phyloP scores from a whole-genome alignment of 1,140 invertebrate species.

The Anthonomus grandis region DNA sequence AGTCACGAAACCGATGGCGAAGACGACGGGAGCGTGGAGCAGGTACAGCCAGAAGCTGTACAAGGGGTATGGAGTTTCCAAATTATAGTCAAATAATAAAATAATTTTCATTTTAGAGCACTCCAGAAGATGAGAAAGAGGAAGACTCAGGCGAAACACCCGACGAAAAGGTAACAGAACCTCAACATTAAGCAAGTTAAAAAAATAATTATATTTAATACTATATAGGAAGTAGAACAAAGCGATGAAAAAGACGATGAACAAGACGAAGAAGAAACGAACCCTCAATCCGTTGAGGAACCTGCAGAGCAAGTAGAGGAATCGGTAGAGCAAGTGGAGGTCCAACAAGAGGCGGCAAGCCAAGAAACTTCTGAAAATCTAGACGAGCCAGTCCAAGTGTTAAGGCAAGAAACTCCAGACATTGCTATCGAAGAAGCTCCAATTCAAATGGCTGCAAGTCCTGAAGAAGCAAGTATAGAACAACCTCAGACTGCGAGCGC shows the following conservation, averaged over 20 bases:
- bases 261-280: constrained; percentile 22
- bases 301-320: constrained; percentile 24
- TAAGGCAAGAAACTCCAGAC: constrained; percentile 14
- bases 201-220: constrained; percentile 3
- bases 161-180: constrained; percentile 24
- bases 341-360: constrained; percentile 9
- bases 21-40: constrained; percentile 52
- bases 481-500: too few relatives aligned
- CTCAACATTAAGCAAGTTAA: neutral
- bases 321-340: constrained; percentile 12
- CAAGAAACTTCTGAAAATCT: constrained; percentile 18
- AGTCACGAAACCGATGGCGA: constrained; percentile 46
- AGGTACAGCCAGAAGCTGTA: constrained; percentile 38
- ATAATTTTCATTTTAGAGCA: constrained; percentile 17
- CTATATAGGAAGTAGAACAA: constrained; percentile 20
- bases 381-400: constrained; percentile 2
- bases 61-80: constrained; percentile 16
- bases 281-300: constrained; percentile 17
- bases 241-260: constrained; percentile 25
- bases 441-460: too few relatives aligned
- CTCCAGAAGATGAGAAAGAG: constrained; percentile 24
- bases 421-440: constrained; percentile 22
- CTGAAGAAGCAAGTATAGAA: constrained; percentile 16
- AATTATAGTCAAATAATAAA: neutral
- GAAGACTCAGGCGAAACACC: constrained; percentile 26